Percentiles rank a stretch among this genome's conserved stretches.
phyloP scores from a whole-genome alignment of 92 coral and sea anemone species.

The Epizoanthus ramosus region DNA sequence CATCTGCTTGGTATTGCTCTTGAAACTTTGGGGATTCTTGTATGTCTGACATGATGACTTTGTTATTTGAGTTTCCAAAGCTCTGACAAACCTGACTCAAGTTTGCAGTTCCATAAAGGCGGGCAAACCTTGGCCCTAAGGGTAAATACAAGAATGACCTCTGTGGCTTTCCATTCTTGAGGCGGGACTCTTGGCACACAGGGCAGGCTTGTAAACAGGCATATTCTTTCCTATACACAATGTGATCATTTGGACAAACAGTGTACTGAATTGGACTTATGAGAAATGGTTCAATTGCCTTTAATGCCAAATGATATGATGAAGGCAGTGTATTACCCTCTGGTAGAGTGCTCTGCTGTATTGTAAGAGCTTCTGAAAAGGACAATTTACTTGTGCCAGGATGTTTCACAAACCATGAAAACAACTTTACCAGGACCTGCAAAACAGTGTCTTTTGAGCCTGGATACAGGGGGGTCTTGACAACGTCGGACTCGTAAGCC shows the following conservation, averaged over 20 bases:
- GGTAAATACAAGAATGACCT: conserved; percentile 1
- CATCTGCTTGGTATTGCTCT: neutral
- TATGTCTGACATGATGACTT: neutral
- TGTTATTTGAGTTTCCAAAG: neutral
- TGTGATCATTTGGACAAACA: neutral
- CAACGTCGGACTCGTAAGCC: too few species aligned
- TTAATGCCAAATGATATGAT: neutral
- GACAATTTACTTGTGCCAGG: too few species aligned
- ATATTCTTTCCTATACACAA: neutral
- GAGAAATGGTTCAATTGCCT: neutral
- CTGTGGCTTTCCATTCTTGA: conserved; percentile 20
- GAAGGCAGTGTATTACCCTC: neutral
- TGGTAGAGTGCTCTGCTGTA: too few species aligned
- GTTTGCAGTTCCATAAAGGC: neutral
- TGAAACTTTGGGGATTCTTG: neutral
- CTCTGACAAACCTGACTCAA: neutral
- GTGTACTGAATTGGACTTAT: neutral
- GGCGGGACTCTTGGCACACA: neutral
- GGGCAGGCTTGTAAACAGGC: neutral
- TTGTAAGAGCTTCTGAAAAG: too few species aligned
- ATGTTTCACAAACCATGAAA: too few species aligned
- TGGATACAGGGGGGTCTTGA: too few species aligned
- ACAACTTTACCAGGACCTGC: too few species aligned
- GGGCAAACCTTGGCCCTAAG: neutral
- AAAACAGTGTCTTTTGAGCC: too few species aligned